These are phyloP conservation scores for Somateria mollissima DNA, from an alignment of 2,797 vertebrate genomes.

Conservation along the genomic window DNA sequence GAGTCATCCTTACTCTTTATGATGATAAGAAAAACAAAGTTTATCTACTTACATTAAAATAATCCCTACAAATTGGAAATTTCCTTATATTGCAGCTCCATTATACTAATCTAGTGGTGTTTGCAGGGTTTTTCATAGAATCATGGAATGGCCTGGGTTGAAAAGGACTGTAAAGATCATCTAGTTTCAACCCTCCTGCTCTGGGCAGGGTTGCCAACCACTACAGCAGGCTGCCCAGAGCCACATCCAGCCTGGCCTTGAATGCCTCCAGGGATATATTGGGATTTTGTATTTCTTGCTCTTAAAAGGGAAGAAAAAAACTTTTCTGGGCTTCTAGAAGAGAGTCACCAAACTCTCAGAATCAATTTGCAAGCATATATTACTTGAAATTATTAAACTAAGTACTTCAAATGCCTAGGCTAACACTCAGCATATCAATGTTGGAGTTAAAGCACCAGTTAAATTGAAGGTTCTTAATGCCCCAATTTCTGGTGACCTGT, in stretches of 20 bases:
- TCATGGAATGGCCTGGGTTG: too few species aligned
- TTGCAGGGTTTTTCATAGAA: neutral
- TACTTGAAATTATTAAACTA: neutral
- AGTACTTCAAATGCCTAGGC: neutral
- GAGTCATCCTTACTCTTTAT: neutral
- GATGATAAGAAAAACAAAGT: neutral
- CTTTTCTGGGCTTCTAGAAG: neutral
- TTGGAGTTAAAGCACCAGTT: neutral
- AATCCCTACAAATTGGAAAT: neutral
- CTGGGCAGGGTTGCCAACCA: too few species aligned
- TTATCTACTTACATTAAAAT: neutral
- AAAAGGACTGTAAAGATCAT: too few species aligned
- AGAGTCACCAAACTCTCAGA: neutral
- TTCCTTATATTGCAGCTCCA: neutral
- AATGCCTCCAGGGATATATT: too few species aligned
- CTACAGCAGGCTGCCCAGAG: too few species aligned
- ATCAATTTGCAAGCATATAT: neutral
- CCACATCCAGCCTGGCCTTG: too few species aligned
- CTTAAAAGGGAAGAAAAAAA: neutral
- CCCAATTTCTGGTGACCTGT: neutral
- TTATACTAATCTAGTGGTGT: neutral
- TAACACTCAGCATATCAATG: neutral
- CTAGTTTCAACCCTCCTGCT: too few species aligned
- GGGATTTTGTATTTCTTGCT: neutral
- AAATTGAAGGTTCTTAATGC: neutral